phyloP scores from a whole-genome alignment of 2,888 invertebrate genomes.

The Junonia oenone region DNA sequence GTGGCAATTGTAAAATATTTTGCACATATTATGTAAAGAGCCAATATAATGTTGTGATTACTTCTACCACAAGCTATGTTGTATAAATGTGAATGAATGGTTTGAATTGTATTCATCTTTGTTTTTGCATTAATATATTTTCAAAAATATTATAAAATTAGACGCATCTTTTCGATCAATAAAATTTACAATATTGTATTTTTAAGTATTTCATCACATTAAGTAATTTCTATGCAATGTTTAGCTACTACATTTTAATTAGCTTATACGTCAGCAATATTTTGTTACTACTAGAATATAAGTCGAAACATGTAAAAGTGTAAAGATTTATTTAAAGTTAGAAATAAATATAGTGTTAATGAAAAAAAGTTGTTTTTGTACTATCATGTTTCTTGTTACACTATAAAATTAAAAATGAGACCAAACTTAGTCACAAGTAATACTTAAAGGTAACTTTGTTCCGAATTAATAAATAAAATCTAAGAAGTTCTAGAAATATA shows the following conservation, averaged over 20 bases:
- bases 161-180: not conserved
- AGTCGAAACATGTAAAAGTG: conserved; percentile 46
- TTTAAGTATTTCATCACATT: conserved; percentile 22
- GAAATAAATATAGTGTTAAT: conserved; percentile 65
- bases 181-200: conserved; percentile 3
- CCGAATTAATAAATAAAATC: not conserved
- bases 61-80: not conserved
- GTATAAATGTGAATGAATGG: not conserved
- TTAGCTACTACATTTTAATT: conserved; percentile 37
- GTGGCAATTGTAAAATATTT: too few species aligned
- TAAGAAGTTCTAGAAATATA: too few species aligned
- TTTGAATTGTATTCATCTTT: not conserved
- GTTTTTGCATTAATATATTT: not conserved
- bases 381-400: not conserved
- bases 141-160: not conserved
- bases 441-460: not conserved
- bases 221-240: conserved; percentile 22
- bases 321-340: conserved; percentile 54
- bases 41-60: not conserved
- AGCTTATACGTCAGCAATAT: conserved; percentile 65
- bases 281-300: conserved; percentile 66
- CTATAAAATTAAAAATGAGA: not conserved
- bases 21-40: not conserved
- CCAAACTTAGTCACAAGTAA: not conserved
- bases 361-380: conserved; percentile 30